Evolutionary conservation across 2,113 vertebrate species (phyloP), one percentile per base, ranked within the genome.

Genomic region (Nymphicus hollandicus): DNA sequence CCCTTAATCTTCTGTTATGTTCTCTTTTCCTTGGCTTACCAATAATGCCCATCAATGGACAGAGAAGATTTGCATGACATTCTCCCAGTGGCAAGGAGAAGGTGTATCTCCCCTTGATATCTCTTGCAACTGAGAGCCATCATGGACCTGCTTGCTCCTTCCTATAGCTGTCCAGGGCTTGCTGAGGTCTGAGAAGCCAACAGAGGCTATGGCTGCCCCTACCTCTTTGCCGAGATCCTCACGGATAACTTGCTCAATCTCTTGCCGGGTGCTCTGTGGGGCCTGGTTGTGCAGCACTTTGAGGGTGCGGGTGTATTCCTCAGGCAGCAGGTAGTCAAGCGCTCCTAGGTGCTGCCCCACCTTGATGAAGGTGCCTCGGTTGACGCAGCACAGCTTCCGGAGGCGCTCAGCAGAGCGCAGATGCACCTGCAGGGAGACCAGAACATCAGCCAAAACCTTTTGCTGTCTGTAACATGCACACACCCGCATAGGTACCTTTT

Each of bases 311-410:
- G 99, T 99, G 97, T 99, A 99, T 96, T 99, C 99, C 79, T 98
- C 98, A 0, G 99, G 99, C 72, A 99, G 97, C 77, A 99, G 98
- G 96, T 99, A 99, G 87, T 99, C 99, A 77, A 99, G 98, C 1
- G 99, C 99, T 8, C 99, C 99, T 29, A 99, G 97, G 96, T 99
- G 99, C 97, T 99, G 99, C 15, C 99, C 99, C 92, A 99, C 99
- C 97, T 99, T 99, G 97, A 99, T 99, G 97, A 99, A 99, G 12
- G 99, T 99, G 72, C 99, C 99, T 85, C 99, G 95, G 97, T 99
- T 99, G 92, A 98, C 98, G n/a, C 99, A 99, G 97, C 99, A 99
- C 93, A 99, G 96, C 73, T 99, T 98, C 60, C 98, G 97, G 29
- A 99, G 98, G 46, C 98, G 99, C 94, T 98, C 98, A 6, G 99